Percentiles rank a stretch among this genome's conserved stretches.
phyloP scores from a whole-genome alignment of 2,113 vertebrate species.

The Atractosteus spatula region DNA sequence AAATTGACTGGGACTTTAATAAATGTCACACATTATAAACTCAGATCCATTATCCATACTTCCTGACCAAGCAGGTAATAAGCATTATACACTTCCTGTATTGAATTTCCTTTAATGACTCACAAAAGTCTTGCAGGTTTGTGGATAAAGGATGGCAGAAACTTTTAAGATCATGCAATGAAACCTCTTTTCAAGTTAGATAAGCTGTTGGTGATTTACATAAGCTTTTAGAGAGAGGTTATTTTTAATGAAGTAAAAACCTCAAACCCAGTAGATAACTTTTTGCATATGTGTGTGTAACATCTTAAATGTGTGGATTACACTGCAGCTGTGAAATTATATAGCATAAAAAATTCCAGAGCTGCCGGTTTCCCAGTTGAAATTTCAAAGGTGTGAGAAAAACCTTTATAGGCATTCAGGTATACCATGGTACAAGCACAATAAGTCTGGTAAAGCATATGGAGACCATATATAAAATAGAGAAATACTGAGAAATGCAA shows the following conservation, averaged over 20 bases:
- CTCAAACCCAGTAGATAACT: not conserved
- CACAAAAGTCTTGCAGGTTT: not conserved
- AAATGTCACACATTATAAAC: conserved; percentile 75
- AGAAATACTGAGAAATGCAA: too few species aligned
- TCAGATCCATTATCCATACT: conserved; percentile 82
- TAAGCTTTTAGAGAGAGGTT: not conserved
- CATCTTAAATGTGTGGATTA: too few species aligned
- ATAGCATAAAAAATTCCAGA: too few species aligned
- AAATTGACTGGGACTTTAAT: conserved; percentile 62
- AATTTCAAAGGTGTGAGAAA: too few species aligned
- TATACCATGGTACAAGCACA: too few species aligned
- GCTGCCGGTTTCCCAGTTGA: too few species aligned
- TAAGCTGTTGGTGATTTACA: not conserved
- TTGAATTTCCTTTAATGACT: not conserved
- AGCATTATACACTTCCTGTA: not conserved
- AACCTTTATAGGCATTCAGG: too few species aligned
- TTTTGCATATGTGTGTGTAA: too few species aligned
- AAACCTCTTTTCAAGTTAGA: not conserved
- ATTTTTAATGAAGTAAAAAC: not conserved
- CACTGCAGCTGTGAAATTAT: too few species aligned
- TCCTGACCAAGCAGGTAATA: conserved; percentile 21
- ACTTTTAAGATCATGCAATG: not conserved
- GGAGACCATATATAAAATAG: too few species aligned
- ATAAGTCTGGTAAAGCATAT: too few species aligned
- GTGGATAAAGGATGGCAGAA: not conserved